Percentiles rank a stretch among this genome's conserved stretches.
phyloP scores from a whole-genome alignment of 2,888 invertebrate species.

The Perizoma affinitatum region DNA sequence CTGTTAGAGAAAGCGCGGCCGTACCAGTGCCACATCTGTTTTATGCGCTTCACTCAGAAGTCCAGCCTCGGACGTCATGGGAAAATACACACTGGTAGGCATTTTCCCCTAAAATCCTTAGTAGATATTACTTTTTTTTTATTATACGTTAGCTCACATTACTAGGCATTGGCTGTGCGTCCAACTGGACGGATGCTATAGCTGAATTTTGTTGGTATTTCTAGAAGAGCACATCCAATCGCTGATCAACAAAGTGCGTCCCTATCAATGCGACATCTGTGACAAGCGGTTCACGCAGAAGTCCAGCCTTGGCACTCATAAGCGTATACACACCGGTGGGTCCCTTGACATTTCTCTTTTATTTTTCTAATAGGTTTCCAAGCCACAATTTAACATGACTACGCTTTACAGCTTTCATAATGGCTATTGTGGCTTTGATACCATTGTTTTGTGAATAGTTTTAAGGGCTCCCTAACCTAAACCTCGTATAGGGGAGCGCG shows the following conservation, averaged over 20 bases:
- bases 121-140: constrained; percentile 71
- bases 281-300: constrained; percentile 93
- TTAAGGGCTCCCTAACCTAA: constrained; percentile 76
- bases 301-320: constrained; percentile 92
- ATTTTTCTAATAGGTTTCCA: constrained; percentile 74
- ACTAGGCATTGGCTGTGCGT: constrained; percentile 71
- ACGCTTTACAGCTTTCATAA: constrained; percentile 42
- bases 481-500: too few species aligned
- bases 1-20: constrained; percentile 86
- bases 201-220: constrained; percentile 83
- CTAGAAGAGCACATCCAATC: constrained; percentile 85
- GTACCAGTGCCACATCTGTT: constrained; percentile 89
- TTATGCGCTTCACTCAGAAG: constrained; percentile 90
- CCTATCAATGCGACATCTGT: constrained; percentile 89
- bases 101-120: constrained; percentile 82
- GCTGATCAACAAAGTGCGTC: constrained; percentile 86
- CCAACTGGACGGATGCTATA: constrained; percentile 72
- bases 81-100: constrained; percentile 88
- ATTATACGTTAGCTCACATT: constrained; percentile 72
- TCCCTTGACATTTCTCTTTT: constrained; percentile 78
- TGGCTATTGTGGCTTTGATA: constrained; percentile 76
- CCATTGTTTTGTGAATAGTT: constrained; percentile 83
- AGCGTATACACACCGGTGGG: constrained; percentile 90
- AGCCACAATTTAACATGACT: constrained; percentile 67
- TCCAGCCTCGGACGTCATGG: constrained; percentile 90